Percentiles rank a stretch among this genome's conserved stretches.
These are phyloP conservation scores for Drosophila acutilabella DNA, from an alignment of 2,888 invertebrate genomes.

Conservation along the genomic window DNA sequence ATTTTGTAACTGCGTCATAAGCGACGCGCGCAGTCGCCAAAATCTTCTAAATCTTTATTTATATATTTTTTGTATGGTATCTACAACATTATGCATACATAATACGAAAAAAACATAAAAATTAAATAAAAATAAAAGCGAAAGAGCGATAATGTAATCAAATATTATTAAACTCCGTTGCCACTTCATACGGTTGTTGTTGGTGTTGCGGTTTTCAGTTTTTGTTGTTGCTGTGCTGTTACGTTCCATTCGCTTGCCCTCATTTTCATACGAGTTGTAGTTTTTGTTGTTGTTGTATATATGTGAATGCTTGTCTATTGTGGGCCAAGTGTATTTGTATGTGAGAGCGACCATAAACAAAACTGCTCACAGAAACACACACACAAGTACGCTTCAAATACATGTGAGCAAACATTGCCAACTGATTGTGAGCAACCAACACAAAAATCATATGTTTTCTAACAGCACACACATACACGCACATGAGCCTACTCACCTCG, in stretches of 20 bases:
- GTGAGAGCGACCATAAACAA: conserved; percentile 67
- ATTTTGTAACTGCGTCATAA: conserved; percentile 58
- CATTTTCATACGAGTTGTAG: conserved; percentile 60
- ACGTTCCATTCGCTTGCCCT: conserved; percentile 73
- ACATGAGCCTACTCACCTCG: conserved; percentile 21
- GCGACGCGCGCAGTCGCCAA: conserved; percentile 13
- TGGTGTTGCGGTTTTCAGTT: conserved; percentile 26
- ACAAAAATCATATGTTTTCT: conserved; percentile 79
- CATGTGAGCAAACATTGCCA: conserved; percentile 61
- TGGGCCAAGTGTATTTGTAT: conserved; percentile 73
- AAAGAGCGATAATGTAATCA: conserved; percentile 71
- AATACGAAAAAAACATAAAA: conserved; percentile 22
- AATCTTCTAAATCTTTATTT: conserved; percentile 31
- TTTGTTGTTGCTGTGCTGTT: conserved; percentile 42
- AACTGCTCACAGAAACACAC: conserved; percentile 38
- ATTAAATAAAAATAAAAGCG: conserved; percentile 41
- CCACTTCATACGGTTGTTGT: conserved; percentile 6
- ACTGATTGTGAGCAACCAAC: conserved; percentile 66
- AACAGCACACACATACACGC: conserved; percentile 48
- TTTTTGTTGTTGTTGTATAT: conserved; percentile 24
- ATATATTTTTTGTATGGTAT: conserved; percentile 1
- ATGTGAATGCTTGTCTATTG: conserved; percentile 62
- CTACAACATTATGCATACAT: conserved; percentile 24
- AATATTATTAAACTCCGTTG: conserved; percentile 71
- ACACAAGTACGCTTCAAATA: conserved; percentile 16